Evolutionary conservation across 2,797 vertebrate species (phyloP).

Genomic region (Pseudochromis fuscus): DNA sequence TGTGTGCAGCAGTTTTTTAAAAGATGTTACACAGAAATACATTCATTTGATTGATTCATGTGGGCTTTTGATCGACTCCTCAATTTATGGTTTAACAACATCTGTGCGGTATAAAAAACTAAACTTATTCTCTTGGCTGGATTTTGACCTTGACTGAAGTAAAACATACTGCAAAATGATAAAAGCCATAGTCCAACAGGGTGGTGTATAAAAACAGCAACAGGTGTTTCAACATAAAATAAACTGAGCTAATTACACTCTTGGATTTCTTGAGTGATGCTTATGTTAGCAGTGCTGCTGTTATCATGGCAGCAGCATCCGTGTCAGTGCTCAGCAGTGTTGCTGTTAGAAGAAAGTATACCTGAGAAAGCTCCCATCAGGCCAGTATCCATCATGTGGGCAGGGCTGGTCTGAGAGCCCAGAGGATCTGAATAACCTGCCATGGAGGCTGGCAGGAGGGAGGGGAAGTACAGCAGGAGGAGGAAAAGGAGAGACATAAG

Average conservation of each 20-base stretch:
- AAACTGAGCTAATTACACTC: neutral
- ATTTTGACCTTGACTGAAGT: neutral
- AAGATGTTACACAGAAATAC: too few species aligned
- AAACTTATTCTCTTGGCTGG: neutral
- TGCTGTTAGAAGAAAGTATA: constrained; percentile 33
- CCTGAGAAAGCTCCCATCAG: constrained; percentile 76
- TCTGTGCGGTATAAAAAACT: too few species aligned
- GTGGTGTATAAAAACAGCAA: neutral
- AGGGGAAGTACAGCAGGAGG: neutral
- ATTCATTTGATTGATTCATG: too few species aligned
- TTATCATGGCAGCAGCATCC: too few species aligned
- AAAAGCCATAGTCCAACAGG: neutral
- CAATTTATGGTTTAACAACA: too few species aligned
- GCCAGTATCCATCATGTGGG: constrained; percentile 73
- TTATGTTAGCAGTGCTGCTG: neutral
- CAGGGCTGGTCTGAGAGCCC: constrained; percentile 62
- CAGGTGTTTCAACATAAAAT: neutral
- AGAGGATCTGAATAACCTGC: constrained; percentile 72
- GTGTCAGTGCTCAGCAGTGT: neutral
- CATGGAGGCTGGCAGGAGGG: constrained; percentile 71
- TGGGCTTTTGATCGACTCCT: too few species aligned
- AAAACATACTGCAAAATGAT: neutral
- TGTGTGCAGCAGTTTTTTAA: too few species aligned
- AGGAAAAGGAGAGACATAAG: neutral
- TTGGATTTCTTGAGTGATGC: neutral